Evolutionary conservation across 2,113 vertebrate species (phyloP).

Genomic region (Apodemus sylvaticus): DNA sequence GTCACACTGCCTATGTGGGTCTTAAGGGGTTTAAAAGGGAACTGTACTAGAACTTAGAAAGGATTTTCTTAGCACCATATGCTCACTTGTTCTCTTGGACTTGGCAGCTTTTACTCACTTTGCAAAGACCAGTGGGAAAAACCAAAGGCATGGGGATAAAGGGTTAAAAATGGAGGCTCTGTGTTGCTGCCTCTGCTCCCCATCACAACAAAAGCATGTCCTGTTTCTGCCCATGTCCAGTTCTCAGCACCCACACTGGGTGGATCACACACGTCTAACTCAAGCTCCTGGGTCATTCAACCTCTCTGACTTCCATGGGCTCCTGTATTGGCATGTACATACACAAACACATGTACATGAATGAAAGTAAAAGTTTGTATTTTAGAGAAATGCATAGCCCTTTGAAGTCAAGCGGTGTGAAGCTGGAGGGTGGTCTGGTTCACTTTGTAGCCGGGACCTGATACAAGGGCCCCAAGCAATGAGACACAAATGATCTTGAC

Average conservation of each 20-base stretch:
- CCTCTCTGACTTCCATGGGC: not conserved
- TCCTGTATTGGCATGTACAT: too few species aligned
- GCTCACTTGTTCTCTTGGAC: not conserved
- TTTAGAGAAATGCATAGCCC: not conserved
- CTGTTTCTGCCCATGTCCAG: not conserved
- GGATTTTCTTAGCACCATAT: not conserved
- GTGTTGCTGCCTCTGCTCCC: not conserved
- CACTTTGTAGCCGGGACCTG: not conserved
- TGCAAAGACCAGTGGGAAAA: not conserved
- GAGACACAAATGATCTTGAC: not conserved
- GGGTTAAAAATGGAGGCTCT: not conserved
- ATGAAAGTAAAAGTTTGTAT: not conserved
- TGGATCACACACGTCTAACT: not conserved
- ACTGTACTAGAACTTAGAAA: slow-evolving; percentile 11
- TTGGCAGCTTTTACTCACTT: not conserved
- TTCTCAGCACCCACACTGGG: not conserved
- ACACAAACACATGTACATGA: not conserved
- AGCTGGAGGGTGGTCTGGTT: not conserved
- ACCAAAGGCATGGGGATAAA: not conserved
- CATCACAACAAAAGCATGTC: not conserved
- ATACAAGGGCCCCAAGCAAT: not conserved
- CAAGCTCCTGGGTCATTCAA: too few species aligned
- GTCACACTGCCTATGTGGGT: not conserved
- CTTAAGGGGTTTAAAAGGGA: not conserved
- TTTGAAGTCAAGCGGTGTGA: not conserved